Evolutionary conservation across 2,113 vertebrate genomes (phyloP), one percentile per base, ranked within the genome.

Genomic region (Saimiri boliviensis): DNA sequence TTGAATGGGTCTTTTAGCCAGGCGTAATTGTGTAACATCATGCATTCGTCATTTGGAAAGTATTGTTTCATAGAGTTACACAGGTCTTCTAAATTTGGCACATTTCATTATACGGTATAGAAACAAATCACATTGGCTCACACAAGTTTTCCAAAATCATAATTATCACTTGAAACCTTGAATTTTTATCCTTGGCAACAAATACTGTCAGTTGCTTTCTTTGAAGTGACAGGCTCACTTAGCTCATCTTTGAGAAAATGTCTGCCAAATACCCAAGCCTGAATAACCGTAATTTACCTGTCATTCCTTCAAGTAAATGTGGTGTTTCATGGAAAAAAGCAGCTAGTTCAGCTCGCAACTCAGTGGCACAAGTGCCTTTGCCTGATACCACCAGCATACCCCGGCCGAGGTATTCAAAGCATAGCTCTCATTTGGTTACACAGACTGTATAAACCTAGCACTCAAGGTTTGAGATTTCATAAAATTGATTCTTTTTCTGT

Each of bases 121-220:
- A 40, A 88, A 52, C 74, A 96, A 89, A 93, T 54, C 86, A 14
- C 73, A 82, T 92, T 89, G 70, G 20, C 58, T 95, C 68, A 90
- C 10, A 80, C 20, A 83, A 95, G 86, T 91, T 97, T 95, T 93
- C 91, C 85, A 91, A 94, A 94, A 95, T 32, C 85, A 32, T 56
- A 86, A 94, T 96, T 94, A 94, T 97, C 84, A 52, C 40, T 93
- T 66, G 95, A 93, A 93, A 95, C 66, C 91, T 92, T 92, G 81
- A 96, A 95, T 96, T 89, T 63, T 95, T 88, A 91, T 93, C 86
- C 91, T 97, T 92, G 96, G 96, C 97, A 94, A 93, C 79, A 97
- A 96, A 95, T 47, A 68, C 66, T 76, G 86, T 87, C 86, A 89
- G 47, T 81, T 86, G 94, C 92, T 92, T 95, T 97, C 89, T 83